phyloP scores from a whole-genome alignment of 2,797 vertebrate species.

The Gobio occitaniae region DNA sequence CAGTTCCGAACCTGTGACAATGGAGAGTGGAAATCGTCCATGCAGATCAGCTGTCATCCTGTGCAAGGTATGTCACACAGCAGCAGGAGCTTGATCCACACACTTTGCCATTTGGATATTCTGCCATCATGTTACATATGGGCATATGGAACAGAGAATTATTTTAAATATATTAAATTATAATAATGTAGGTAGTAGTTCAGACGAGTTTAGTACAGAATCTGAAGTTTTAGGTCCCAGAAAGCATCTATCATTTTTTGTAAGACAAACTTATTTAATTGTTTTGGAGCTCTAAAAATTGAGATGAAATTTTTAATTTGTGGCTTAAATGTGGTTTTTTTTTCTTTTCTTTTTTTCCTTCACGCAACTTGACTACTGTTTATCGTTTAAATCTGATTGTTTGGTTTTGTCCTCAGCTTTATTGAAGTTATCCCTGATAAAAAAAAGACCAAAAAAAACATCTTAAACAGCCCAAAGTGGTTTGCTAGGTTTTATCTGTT shows the following conservation, averaged over 20 bases:
- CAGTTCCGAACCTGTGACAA: slow-evolving; percentile 96
- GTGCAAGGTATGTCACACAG: slow-evolving; percentile 81
- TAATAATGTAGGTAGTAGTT: neutral
- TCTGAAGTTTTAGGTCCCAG: neutral
- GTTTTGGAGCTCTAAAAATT: neutral
- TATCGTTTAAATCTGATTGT: neutral
- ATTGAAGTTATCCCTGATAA: neutral
- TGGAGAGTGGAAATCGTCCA: slow-evolving; percentile 92
- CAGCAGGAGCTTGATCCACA: neutral
- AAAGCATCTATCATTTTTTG: neutral
- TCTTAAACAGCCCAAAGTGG: neutral
- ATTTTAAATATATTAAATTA: neutral
- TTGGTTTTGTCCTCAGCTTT: neutral
- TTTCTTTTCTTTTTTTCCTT: no score
- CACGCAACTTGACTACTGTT: neutral
- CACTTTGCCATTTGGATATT: neutral
- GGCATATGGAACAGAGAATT: neutral
- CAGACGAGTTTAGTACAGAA: neutral
- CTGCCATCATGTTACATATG: no score
- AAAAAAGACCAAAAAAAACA: neutral
- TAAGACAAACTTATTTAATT: neutral
- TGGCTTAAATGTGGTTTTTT: neutral
- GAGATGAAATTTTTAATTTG: neutral
- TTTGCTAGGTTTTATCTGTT: neutral
- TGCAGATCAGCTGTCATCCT: slow-evolving; percentile 94